A percentile compares a stretch with the other conserved stretches of the same genome.
Evolutionary conservation across 2,888 invertebrate genomes (phyloP).

Genomic region (Alloscopus bannaensis): DNA sequence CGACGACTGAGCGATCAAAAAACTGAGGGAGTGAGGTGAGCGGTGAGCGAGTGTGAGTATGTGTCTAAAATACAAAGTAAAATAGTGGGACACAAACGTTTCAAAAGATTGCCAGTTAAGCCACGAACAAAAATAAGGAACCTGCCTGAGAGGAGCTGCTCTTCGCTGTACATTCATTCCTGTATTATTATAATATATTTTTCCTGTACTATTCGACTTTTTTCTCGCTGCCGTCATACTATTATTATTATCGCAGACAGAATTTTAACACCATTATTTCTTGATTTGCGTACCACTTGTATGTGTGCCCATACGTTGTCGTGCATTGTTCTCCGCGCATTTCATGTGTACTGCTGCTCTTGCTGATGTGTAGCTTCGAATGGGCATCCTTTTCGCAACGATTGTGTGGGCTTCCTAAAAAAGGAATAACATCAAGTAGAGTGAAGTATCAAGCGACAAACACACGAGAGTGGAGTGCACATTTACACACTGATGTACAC

Average conservation of each 20-base stretch:
- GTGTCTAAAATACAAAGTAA: conserved; percentile 54
- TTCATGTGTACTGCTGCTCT: background rate
- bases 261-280: conserved; percentile 58
- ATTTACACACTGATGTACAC: background rate
- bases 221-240: background rate
- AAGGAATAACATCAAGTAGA: conserved; percentile 26
- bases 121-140: conserved; percentile 62
- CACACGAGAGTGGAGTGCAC: background rate
- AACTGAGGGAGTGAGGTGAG: background rate
- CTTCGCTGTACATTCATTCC: background rate
- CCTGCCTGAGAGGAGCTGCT: conserved; percentile 50
- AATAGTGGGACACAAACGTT: conserved; percentile 61
- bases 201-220: too few species aligned
- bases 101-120: conserved; percentile 53
- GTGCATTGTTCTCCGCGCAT: too few species aligned
- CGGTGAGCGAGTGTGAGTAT: conserved; percentile 16
- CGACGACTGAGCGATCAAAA: conserved; percentile 1
- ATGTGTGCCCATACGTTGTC: conserved; percentile 15
- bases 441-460: conserved; percentile 13
- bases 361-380: conserved; percentile 10
- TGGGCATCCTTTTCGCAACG: conserved; percentile 32
- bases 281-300: conserved; percentile 48
- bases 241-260: conserved; percentile 45
- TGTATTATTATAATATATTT: too few species aligned
- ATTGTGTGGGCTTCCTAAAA: conserved; percentile 48